Conservation (phyloP, 2,888 invertebrate species). For the Allolobophora icterica region DNA sequence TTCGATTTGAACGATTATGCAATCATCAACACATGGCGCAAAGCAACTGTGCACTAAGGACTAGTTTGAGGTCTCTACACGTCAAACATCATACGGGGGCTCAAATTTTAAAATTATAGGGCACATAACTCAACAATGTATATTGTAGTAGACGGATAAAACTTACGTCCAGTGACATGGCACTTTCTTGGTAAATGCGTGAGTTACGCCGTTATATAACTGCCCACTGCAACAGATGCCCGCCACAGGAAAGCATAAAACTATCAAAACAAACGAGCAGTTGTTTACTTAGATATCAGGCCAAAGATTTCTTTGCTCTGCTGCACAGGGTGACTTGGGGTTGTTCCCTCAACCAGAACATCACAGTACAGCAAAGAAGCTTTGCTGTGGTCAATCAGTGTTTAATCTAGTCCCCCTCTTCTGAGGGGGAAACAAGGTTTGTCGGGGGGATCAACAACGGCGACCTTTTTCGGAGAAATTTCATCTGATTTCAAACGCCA, state of each 20-base stretch:
- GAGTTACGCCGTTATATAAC: slow-evolving; percentile 75
- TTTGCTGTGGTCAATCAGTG: no score
- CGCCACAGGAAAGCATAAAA: slow-evolving; percentile 78
- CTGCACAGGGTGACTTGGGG: no score
- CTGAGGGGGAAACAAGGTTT: no score
- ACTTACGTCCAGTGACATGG: slow-evolving; percentile 95
- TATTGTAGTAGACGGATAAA: not conserved
- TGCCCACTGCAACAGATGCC: slow-evolving; percentile 79
- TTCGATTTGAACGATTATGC: no score
- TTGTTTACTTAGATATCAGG: not conserved
- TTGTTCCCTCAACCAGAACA: no score
- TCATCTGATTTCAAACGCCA: no score
- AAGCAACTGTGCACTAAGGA: not conserved
- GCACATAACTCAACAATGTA: not conserved
- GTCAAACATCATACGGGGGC: not conserved
- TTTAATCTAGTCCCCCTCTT: no score
- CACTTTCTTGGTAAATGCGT: slow-evolving; percentile 78
- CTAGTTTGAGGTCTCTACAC: not conserved
- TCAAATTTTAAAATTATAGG: not conserved
- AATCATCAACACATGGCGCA: no score
- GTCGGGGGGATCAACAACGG: no score
- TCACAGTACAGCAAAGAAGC: no score
- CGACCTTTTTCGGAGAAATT: no score
- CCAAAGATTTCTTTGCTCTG: no score
- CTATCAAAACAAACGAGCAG: slow-evolving; percentile 43